phyloP scores from a whole-genome alignment of 2,113 vertebrate species.

The Clarias magur region DNA sequence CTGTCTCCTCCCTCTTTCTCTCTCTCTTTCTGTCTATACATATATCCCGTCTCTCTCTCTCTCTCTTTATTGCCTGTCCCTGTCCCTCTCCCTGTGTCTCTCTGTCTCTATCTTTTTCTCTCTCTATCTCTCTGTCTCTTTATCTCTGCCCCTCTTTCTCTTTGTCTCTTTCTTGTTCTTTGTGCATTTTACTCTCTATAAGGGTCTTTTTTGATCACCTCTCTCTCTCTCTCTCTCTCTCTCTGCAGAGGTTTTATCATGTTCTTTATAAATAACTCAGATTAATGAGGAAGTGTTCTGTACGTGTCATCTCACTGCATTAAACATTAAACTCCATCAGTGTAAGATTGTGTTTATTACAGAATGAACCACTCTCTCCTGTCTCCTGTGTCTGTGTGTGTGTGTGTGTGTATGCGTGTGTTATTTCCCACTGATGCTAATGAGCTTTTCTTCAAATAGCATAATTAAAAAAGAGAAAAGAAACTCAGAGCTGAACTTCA shows the following conservation, averaged over 20 bases:
- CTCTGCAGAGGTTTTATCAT: background rate
- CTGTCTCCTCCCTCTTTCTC: background rate
- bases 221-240: background rate
- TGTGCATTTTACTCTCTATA: too few relatives aligned
- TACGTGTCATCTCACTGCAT: background rate
- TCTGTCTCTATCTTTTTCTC: background rate
- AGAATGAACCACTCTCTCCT: background rate
- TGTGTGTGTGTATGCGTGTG: background rate
- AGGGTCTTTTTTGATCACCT: too few relatives aligned
- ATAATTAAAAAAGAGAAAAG: background rate
- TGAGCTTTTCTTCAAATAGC: constrained; percentile 4
- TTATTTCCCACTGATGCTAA: background rate
- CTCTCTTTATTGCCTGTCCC: background rate
- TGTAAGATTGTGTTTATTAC: background rate
- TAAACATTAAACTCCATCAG: background rate
- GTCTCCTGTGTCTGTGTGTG: background rate
- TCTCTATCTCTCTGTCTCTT: background rate
- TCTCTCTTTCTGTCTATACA: background rate
- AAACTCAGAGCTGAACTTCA: background rate
- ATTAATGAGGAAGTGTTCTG: background rate
- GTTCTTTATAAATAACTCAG: constrained; percentile 6
- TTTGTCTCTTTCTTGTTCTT: background rate
- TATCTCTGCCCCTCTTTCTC: background rate
- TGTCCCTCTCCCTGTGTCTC: background rate
- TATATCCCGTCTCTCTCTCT: background rate